Evolutionary conservation across 2,797 vertebrate genomes (phyloP), one percentile per base, ranked within the genome.

Genomic region (Sebastes cheni): DNA sequence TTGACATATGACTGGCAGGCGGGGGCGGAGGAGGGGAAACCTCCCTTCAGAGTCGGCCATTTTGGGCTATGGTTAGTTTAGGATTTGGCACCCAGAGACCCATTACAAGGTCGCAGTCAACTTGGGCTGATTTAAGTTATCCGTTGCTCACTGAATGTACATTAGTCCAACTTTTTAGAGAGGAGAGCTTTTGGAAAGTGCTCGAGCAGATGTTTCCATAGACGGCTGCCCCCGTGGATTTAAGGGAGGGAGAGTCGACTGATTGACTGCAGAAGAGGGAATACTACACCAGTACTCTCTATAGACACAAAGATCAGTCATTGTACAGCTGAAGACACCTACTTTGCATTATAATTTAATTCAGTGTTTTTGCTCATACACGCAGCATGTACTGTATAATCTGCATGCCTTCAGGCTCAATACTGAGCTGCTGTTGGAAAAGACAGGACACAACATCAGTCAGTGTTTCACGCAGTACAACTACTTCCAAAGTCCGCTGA

Each of bases 161-260:
- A 90, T 89, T 71, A 88, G 84, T 81, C 75, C 25, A 70, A 52
- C 72, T 46, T 79, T 75, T 68, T 71, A 84, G 58, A 80, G 81
- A 85, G 77, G 69, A 73, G 62, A 55, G 27, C 30, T 81, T 90
- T 82, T 72, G 78, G 30, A 88, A 88, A 95, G 88, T 81, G 72
- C 74, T 93, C 76, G 65, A 89, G 83, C 94, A 95, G 93, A 94
- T 95, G 91, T 94, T 92, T 93, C 92, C 92, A 91, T 82, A 65
- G 80, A 52, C 84, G 54, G 50, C 67, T 83, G 81, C 82, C 77
- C 52, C 71, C 56, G 78, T 75, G 83, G 83, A 84, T 76, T 75
- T 78, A 61, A 16, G 86, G 71, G 75, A 82, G 84, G 69, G 65
- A 80, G 76, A 80, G 82, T 18, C 74, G 83, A 84, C 85, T 88